Percentiles rank a stretch among this genome's conserved stretches.
phyloP scores from a whole-genome alignment of 2,797 vertebrate genomes.

The Tenualosa thibaudeaui region DNA sequence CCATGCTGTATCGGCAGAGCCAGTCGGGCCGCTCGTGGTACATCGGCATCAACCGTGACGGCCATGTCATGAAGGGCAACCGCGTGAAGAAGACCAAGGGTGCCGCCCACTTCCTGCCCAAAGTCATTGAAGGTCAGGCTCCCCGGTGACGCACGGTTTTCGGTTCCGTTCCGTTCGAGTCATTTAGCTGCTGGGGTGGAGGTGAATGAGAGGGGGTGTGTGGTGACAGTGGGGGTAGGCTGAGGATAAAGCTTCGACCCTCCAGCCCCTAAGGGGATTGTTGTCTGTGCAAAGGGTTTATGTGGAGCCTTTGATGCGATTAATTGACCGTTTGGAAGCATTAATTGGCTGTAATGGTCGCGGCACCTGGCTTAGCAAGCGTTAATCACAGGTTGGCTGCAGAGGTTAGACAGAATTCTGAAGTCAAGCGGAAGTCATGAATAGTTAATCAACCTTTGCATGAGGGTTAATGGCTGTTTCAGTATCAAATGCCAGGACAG shows the following conservation, averaged over 20 bases:
- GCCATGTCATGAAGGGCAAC: conserved; percentile 98
- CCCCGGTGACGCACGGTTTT: neutral
- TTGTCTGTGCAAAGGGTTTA: conserved; percentile 22
- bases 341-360: conserved; percentile 21
- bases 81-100: conserved; percentile 97
- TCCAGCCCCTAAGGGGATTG: neutral
- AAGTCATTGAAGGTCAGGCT: conserved; percentile 93
- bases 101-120: conserved; percentile 96
- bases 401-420: neutral
- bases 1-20: conserved; percentile 96
- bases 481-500: neutral
- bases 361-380: conserved; percentile 11
- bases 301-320: conserved; percentile 12
- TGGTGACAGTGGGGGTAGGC: neutral
- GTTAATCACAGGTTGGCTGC: conserved; percentile 16
- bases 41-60: conserved; percentile 96
- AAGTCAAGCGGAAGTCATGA: conserved; percentile 15
- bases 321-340: conserved; percentile 6
- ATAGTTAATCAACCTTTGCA: conserved; percentile 16
- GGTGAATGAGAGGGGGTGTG: neutral
- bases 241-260: conserved; percentile 9
- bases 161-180: neutral
- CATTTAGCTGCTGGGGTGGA: neutral
- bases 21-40: conserved; percentile 97
- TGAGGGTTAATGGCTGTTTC: conserved; percentile 2